A percentile compares a stretch with the other conserved stretches of the same genome.
phyloP scores from a whole-genome alignment of 2,888 invertebrate species.

The Argynnis bischoffii region DNA sequence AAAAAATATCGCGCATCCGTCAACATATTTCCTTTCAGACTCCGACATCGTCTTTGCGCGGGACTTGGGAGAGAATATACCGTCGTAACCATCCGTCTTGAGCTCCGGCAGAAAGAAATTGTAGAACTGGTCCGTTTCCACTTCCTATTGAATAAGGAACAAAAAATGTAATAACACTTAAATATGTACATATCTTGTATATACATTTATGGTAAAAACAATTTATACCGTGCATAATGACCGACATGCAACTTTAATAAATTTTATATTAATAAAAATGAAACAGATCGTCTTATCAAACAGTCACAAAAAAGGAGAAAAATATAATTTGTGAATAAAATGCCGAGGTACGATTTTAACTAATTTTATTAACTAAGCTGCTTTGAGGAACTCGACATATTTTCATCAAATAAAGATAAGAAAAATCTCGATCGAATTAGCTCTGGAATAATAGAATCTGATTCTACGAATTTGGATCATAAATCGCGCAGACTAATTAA shows the following conservation, averaged over 20 bases:
- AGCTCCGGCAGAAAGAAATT: conserved; percentile 97
- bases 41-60: conserved; percentile 99
- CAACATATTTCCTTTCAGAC: conserved; percentile 97
- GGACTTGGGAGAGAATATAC: conserved; percentile 99
- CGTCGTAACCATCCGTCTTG: conserved; percentile 94
- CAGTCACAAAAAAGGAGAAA: too few relatives aligned
- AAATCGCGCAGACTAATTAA: too few relatives aligned
- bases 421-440: not conserved
- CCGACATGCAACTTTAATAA: too few relatives aligned
- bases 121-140: conserved; percentile 99
- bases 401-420: not conserved
- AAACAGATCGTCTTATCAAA: too few relatives aligned
- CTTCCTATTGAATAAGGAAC: conserved; percentile 86
- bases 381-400: too few relatives aligned
- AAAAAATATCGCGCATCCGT: conserved; percentile 99
- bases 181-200: not conserved
- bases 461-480: too few relatives aligned
- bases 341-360: too few relatives aligned
- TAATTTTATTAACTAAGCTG: too few relatives aligned
- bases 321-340: too few relatives aligned
- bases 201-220: not conserved
- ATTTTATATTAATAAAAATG: too few relatives aligned
- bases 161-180: conserved; percentile 5
- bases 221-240: too few relatives aligned
- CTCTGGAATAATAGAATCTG: too few relatives aligned